These are phyloP conservation scores for Cheirogaleus major DNA, from an alignment of 2,797 vertebrate species.

Conservation along the genomic window DNA sequence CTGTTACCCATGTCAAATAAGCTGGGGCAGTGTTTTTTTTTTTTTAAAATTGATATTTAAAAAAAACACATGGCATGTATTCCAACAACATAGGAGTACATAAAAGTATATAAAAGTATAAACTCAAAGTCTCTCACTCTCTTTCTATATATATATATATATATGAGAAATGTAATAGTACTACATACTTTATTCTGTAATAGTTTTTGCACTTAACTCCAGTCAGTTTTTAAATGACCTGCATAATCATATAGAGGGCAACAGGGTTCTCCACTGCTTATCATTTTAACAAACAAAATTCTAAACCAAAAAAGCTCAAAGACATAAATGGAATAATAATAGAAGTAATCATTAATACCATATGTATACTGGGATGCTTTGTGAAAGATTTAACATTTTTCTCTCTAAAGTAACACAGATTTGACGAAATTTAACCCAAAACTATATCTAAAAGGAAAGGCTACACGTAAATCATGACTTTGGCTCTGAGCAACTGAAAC, in stretches of 20 bases:
- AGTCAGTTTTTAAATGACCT: conserved; percentile 43
- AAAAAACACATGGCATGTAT: neutral
- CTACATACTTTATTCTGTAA: neutral
- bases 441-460: conserved; percentile 24
- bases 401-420: neutral
- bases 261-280: conserved; percentile 20
- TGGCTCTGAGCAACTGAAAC: conserved; percentile 27
- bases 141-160: neutral
- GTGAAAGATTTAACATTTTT: conserved; percentile 15
- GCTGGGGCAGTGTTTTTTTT: neutral
- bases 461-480: neutral
- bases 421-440: conserved; percentile 4
- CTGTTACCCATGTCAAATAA: neutral
- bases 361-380: conserved; percentile 20
- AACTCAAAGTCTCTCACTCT: neutral
- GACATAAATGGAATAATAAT: conserved; percentile 2
- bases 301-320: conserved; percentile 1
- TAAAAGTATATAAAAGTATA: neutral
- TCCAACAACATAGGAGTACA: neutral
- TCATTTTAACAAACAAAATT: conserved; percentile 41
- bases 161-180: neutral
- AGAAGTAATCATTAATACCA: conserved; percentile 25
- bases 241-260: neutral
- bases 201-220: conserved; percentile 29
- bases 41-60: neutral